phyloP scores from a whole-genome alignment of 2,113 vertebrate genomes.

The Mustelus asterias region DNA sequence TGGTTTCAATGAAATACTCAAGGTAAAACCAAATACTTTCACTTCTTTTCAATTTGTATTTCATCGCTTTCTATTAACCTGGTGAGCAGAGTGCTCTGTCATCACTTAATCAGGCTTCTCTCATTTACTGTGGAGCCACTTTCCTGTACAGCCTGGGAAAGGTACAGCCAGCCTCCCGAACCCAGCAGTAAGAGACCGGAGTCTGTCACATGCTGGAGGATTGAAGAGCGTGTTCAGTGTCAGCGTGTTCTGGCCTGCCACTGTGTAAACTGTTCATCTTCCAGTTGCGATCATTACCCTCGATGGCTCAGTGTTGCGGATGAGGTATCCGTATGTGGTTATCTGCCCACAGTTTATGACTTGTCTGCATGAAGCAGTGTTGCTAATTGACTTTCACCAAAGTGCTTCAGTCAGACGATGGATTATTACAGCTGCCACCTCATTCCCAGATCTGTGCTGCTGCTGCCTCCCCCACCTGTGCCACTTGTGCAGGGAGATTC shows the following conservation, averaged over 20 bases:
- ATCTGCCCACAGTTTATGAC: not conserved
- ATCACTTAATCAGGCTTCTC: not conserved
- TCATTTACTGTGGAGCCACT: not conserved
- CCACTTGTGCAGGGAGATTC: not conserved
- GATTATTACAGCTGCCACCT: not conserved
- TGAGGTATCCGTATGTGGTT: not conserved
- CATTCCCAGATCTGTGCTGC: not conserved
- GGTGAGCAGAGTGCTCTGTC: not conserved
- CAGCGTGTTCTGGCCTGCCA: not conserved
- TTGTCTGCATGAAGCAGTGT: not conserved
- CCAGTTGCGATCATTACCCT: not conserved
- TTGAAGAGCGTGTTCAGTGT: not conserved
- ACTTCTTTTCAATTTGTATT: not conserved
- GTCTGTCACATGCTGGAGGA: not conserved
- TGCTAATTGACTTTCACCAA: not conserved
- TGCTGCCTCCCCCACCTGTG: not conserved
- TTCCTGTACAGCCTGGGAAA: not conserved
- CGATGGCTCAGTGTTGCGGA: not conserved
- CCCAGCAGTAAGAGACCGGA: not conserved
- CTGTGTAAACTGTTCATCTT: not conserved
- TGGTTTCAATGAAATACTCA: conserved; percentile 87
- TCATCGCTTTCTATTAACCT: not conserved
- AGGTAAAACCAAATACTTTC: conserved; percentile 54
- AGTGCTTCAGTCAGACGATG: not conserved
- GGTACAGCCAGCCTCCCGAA: not conserved